A percentile compares a stretch with the other conserved stretches of the same genome.
phyloP scores from a whole-genome alignment of 2,888 invertebrate species.

The Eremobia ochroleuca region DNA sequence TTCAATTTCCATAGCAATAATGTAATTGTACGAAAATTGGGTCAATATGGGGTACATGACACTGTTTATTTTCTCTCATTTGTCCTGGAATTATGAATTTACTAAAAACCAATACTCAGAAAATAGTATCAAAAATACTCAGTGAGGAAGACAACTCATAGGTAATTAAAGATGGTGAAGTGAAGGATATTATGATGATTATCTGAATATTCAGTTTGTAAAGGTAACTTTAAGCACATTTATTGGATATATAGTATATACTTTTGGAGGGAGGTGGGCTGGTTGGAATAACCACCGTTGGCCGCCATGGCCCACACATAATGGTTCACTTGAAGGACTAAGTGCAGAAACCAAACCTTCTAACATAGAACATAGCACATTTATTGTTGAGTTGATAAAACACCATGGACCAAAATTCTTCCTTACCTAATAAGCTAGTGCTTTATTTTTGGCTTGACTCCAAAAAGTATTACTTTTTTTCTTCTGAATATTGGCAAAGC shows the following conservation, averaged over 20 bases:
- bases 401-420: neutral
- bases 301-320: too few relatives aligned
- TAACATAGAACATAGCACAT: too few relatives aligned
- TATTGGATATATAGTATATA: neutral
- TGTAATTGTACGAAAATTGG: neutral
- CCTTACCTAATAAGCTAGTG: neutral
- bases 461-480: constrained; percentile 12
- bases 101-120: neutral
- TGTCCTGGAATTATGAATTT: neutral
- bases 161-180: neutral
- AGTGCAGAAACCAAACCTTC: too few relatives aligned
- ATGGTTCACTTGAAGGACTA: too few relatives aligned
- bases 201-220: neutral
- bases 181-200: neutral
- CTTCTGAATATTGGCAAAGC: constrained; percentile 12
- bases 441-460: constrained; percentile 9
- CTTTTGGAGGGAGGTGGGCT: too few relatives aligned
- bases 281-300: too few relatives aligned
- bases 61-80: constrained; percentile 7
- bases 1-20: neutral
- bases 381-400: neutral
- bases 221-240: neutral
- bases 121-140: neutral
- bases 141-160: neutral
- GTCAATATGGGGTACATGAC: neutral